These are phyloP conservation scores for Xenus cinereus DNA, from an alignment of 2,113 vertebrate species.

Conservation along the genomic window DNA sequence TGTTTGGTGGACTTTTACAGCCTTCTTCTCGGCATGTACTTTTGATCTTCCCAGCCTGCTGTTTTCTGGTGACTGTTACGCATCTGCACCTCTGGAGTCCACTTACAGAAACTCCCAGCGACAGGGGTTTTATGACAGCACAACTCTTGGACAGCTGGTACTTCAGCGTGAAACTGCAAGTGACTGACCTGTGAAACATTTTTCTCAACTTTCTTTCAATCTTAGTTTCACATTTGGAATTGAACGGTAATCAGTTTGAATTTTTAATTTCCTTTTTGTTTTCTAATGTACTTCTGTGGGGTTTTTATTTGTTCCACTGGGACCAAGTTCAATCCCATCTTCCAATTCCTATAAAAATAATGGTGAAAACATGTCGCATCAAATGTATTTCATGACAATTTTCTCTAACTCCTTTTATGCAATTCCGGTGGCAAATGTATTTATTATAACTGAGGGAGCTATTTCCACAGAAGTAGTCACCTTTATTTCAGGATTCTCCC, in stretches of 20 bases:
- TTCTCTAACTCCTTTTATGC: neutral
- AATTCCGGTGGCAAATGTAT: neutral
- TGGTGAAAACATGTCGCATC: rapidly evolving
- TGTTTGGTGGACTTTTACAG: neutral
- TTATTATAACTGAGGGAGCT: neutral
- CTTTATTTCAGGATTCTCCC: neutral
- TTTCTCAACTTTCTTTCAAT: neutral
- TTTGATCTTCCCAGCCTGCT: neutral
- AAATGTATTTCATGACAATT: neutral
- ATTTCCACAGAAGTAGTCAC: neutral
- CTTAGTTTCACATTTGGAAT: neutral
- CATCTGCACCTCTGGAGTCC: neutral
- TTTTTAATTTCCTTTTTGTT: neutral
- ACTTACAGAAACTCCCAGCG: neutral
- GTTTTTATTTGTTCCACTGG: neutral
- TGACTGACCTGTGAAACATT: neutral
- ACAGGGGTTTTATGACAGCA: neutral
- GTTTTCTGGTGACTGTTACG: neutral
- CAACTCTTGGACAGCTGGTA: neutral
- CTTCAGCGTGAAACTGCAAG: neutral
- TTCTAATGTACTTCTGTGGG: neutral
- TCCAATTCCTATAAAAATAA: neutral
- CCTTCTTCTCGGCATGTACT: rapidly evolving
- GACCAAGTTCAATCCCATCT: neutral
- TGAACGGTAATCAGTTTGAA: neutral